Conservation (phyloP, 2,888 invertebrate species). For the Tiliacea citrago region DNA sequence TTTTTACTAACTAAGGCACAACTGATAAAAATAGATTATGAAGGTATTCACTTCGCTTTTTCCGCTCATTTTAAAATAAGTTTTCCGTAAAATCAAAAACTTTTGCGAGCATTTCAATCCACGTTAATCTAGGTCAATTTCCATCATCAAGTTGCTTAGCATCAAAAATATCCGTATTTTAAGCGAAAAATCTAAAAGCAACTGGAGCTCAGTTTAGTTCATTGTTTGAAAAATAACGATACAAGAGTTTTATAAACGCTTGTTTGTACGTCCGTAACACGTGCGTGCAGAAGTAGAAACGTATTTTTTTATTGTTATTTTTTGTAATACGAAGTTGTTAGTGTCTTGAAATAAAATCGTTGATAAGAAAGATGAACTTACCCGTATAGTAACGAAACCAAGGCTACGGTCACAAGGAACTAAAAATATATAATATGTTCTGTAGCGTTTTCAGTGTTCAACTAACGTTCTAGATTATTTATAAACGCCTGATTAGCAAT, state of each 20-base stretch:
- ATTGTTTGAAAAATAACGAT: not conserved
- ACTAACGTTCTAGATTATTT: not conserved
- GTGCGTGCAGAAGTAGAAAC: conserved; percentile 6
- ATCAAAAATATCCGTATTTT: conserved; percentile 27
- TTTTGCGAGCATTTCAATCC: conserved; percentile 8
- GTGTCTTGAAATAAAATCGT: not conserved
- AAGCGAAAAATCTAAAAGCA: conserved; percentile 22
- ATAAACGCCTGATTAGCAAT: no score
- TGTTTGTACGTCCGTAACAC: conserved; percentile 20
- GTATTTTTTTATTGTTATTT: conserved; percentile 9
- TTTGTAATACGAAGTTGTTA: no score
- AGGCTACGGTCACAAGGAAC: not conserved
- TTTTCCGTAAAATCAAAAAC: conserved; percentile 7
- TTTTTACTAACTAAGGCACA: not conserved
- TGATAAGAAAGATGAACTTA: not conserved
- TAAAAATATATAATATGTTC: not conserved
- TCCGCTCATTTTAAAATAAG: not conserved
- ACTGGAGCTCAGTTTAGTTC: not conserved
- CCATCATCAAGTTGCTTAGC: conserved; percentile 23
- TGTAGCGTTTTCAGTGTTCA: not conserved
- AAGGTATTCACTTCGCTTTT: not conserved
- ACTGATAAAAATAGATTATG: not conserved
- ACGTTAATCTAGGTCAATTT: conserved; percentile 11
- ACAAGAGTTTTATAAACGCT: not conserved
- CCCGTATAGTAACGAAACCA: not conserved